Conservation (phyloP, 2,888 invertebrate genomes). For the Synergus japonicus region DNA sequence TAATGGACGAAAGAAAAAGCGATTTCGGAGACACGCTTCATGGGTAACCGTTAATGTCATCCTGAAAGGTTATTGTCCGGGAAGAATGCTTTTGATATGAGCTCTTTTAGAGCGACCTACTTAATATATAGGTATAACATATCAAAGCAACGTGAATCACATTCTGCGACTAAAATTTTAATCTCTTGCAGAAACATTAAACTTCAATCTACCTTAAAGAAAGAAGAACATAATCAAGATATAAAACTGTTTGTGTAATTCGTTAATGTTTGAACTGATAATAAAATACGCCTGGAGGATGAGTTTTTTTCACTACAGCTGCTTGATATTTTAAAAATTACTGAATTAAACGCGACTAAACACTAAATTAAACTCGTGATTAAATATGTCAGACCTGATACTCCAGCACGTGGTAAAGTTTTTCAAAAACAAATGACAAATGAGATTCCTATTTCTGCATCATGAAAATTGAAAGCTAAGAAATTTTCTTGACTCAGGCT, state of each 20-base stretch:
- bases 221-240: neutral
- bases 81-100: slow-evolving; percentile 11
- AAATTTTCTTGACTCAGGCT: neutral
- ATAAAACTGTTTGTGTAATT: neutral
- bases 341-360: slow-evolving; percentile 3
- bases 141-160: neutral
- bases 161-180: neutral
- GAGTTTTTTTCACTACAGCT: neutral
- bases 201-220: neutral
- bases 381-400: neutral
- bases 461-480: neutral
- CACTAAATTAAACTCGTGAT: too few species aligned
- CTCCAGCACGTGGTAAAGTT: neutral
- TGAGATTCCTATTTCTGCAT: neutral
- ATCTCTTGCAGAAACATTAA: neutral
- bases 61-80: slow-evolving; percentile 23
- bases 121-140: neutral
- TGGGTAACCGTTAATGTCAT: slow-evolving; percentile 13
- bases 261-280: slow-evolving; percentile 6
- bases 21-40: slow-evolving; percentile 23
- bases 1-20: slow-evolving; percentile 29
- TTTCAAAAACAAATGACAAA: slow-evolving; percentile 6
- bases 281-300: neutral
- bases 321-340: neutral
- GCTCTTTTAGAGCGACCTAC: neutral